A percentile compares a stretch with the other conserved stretches of the same genome.
These are phyloP conservation scores for Abrostola triplasia DNA, from an alignment of 2,888 invertebrate species.

Conservation along the genomic window DNA sequence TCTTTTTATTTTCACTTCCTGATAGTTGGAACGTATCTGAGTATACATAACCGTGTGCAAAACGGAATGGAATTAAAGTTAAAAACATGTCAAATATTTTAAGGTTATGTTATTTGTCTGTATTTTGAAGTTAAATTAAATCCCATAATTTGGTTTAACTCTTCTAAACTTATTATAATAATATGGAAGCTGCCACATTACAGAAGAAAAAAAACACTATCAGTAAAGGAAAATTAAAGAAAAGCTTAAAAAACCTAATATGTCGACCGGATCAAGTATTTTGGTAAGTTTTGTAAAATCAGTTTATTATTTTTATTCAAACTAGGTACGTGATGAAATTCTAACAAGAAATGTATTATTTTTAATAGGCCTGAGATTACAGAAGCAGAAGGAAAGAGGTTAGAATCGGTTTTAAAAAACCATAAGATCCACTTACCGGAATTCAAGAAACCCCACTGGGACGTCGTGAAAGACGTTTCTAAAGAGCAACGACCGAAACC, in stretches of 20 bases:
- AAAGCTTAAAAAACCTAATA: conserved; percentile 81
- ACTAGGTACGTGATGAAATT: not conserved
- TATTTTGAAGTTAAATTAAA: not conserved
- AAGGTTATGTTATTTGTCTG: conserved; percentile 20
- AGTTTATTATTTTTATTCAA: not conserved
- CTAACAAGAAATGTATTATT: not conserved
- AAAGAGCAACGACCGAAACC: conserved; percentile 77
- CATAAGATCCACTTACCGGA: conserved; percentile 71
- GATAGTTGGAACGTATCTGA: too few relatives aligned
- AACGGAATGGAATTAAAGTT: not conserved
- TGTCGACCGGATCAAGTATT: conserved; percentile 77
- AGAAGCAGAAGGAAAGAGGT: conserved; percentile 60
- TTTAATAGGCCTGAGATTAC: conserved; percentile 71
- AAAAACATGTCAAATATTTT: conserved; percentile 1
- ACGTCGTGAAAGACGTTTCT: conserved; percentile 74
- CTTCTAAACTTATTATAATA: too few relatives aligned
- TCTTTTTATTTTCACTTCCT: too few relatives aligned
- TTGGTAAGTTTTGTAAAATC: conserved; percentile 67
- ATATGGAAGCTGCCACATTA: conserved; percentile 72
- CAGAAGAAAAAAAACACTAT: conserved; percentile 72
- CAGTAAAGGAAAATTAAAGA: conserved; percentile 81
- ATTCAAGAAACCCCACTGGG: conserved; percentile 79
- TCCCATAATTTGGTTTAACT: too few relatives aligned
- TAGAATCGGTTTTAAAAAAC: conserved; percentile 64
- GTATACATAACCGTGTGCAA: not conserved